Evolutionary conservation across 2,113 vertebrate genomes (phyloP).

Genomic region (Saccopteryx leptura): DNA sequence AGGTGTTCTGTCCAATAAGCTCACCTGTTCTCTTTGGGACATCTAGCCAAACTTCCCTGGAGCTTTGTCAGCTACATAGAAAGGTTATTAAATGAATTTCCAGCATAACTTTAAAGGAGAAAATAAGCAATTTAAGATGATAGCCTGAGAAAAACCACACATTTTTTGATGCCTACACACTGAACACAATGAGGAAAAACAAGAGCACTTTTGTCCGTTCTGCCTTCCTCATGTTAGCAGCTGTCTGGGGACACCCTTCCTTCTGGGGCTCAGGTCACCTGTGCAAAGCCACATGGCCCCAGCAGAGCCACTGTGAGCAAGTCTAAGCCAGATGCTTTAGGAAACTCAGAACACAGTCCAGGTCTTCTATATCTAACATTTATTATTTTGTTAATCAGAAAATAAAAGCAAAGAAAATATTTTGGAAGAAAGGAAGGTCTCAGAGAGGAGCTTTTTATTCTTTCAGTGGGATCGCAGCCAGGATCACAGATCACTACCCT

Average conservation of each 20-base stretch:
- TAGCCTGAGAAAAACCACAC: not conserved
- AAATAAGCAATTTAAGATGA: not conserved
- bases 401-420: not conserved
- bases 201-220: fast-evolving
- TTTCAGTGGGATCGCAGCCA: not conserved
- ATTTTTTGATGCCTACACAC: not conserved
- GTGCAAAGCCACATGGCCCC: too few species aligned
- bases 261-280: too few species aligned
- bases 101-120: not conserved
- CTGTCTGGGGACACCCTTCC: too few species aligned
- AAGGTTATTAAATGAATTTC: not conserved
- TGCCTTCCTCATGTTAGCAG: not conserved
- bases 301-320: not conserved
- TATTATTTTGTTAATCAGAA: not conserved
- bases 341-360: not conserved
- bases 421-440: not conserved
- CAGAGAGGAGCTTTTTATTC: not conserved
- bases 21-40: not conserved
- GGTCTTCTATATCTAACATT: not conserved
- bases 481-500: not conserved
- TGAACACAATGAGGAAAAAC: fast-evolving
- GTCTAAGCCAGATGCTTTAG: not conserved
- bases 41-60: not conserved
- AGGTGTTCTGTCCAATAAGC: not conserved
- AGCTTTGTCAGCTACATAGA: not conserved